Evolutionary conservation across 2,888 invertebrate genomes (phyloP).

Genomic region (Hydraecia micacea): DNA sequence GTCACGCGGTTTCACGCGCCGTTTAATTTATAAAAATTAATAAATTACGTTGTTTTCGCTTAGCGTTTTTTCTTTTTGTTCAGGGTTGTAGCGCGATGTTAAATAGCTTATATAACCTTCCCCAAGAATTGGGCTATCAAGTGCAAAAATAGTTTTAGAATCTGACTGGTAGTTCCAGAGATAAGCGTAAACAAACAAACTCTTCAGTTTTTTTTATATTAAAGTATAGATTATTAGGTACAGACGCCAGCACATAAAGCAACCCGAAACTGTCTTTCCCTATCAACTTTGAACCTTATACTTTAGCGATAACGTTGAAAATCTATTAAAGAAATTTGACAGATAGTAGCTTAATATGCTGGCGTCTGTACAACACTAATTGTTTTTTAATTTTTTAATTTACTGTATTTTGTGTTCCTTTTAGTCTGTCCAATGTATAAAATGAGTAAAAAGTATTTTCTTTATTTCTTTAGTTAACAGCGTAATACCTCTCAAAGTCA

Average conservation of each 20-base stretch:
- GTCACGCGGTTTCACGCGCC: neutral
- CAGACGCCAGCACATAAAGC: too few species aligned
- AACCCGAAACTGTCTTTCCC: too few species aligned
- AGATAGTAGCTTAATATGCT: too few species aligned
- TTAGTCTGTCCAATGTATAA: neutral
- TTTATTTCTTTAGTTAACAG: neutral
- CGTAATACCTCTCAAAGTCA: too few species aligned
- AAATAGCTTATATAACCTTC: neutral
- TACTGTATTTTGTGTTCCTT: too few species aligned
- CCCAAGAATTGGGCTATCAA: neutral
- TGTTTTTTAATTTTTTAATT: too few species aligned
- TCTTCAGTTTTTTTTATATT: neutral
- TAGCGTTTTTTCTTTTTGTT: neutral
- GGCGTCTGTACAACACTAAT: too few species aligned
- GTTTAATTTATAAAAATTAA: too few species aligned
- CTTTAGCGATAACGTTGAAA: too few species aligned
- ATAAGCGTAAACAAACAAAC: neutral
- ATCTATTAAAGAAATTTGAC: too few species aligned
- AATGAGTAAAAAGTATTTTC: neutral
- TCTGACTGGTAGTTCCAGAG: neutral
- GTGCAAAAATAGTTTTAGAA: neutral
- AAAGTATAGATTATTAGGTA: too few species aligned
- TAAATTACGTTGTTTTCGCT: neutral
- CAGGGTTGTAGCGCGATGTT: neutral
- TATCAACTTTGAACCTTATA: too few species aligned